Base-by-base conservation (phyloP, 2,113 vertebrate species). In the Garra rufa region DNA sequence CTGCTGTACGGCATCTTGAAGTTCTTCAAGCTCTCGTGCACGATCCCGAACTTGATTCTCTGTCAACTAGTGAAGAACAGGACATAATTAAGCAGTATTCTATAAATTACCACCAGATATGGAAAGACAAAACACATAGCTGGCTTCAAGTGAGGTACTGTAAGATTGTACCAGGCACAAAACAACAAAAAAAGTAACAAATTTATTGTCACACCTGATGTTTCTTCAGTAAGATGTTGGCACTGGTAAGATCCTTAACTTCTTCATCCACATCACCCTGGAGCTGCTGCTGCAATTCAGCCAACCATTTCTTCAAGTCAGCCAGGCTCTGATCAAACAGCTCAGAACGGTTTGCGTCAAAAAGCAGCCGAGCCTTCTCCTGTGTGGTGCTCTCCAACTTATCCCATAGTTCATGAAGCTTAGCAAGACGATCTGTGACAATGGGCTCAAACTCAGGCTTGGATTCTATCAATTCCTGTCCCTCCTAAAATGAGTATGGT, bases 191-290 rank as follows among this genome's bases (percentile, higher is more conserved):
- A 38, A 76, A 21, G 21, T 21, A 34, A 34, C 21, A 9, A 9
- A n/a, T 24, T 24, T 43, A 88, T 81, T 67, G 24, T 76, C 15
- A 41, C 76, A 94, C 98, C 96, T 92, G 96, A 85, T 98, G 93
- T 85, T 97, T 99, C 90, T 96, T 97, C 44, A 99, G 93, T 89
- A 96, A 94, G 89, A 96, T 95, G 88, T 98, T 99, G 91, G 96
- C 96, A 1, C 95, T 96, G 0, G 96, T 97, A 88, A 99, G 94
- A 90, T 98, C 97, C 89, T 94, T 96, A 85, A 96, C 95, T 0
- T 93, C 95, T 86, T 98, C 95, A 0, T 97, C 94, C 87, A 98
- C 95, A 0, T 97, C 91, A 0, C 94, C 94, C 0, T 91, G 94
- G 3, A 99, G 91, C 91, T 98, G 95, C 74, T 95, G 94, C 91